Evolutionary conservation across 1,140 invertebrate genomes (phyloP).

Genomic region (Plodia interpunctella): DNA sequence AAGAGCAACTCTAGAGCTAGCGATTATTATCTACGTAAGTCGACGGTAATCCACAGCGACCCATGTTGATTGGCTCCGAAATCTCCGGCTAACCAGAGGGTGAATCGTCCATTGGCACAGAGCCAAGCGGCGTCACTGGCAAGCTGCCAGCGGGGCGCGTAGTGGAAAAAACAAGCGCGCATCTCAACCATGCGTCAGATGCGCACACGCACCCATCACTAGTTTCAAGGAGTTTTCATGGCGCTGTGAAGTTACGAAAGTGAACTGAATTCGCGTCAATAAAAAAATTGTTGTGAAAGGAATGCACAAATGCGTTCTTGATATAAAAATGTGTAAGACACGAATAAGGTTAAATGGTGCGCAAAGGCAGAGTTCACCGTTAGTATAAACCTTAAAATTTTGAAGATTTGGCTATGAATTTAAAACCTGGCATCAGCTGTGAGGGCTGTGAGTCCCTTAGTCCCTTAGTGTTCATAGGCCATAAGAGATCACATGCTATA

Average conservation of each 20-base stretch:
- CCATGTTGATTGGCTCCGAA: constrained; percentile 18
- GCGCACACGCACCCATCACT: constrained; percentile 44
- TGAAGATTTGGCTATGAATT: no score
- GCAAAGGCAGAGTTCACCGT: no score
- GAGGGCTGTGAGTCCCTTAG: no score
- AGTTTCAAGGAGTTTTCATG: constrained; percentile 11
- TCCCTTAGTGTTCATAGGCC: no score
- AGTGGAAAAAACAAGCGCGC: constrained; percentile 64
- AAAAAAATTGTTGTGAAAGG: neutral
- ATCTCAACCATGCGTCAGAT: constrained; percentile 70
- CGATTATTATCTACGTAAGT: no score
- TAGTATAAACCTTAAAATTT: no score
- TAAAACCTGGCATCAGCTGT: no score
- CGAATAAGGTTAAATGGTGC: no score
- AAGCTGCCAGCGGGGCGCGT: constrained; percentile 47
- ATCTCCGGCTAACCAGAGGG: constrained; percentile 28
- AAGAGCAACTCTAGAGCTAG: no score
- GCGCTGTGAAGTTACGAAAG: neutral
- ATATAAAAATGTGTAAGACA: neutral
- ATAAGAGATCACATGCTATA: no score
- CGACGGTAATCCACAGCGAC: no score
- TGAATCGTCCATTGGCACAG: constrained; percentile 45
- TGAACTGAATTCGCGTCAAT: neutral
- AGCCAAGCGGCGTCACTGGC: constrained; percentile 65
- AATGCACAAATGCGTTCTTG: neutral